phyloP scores from a whole-genome alignment of 2,797 vertebrate genomes.

The Lepilemur septentrionalis region DNA sequence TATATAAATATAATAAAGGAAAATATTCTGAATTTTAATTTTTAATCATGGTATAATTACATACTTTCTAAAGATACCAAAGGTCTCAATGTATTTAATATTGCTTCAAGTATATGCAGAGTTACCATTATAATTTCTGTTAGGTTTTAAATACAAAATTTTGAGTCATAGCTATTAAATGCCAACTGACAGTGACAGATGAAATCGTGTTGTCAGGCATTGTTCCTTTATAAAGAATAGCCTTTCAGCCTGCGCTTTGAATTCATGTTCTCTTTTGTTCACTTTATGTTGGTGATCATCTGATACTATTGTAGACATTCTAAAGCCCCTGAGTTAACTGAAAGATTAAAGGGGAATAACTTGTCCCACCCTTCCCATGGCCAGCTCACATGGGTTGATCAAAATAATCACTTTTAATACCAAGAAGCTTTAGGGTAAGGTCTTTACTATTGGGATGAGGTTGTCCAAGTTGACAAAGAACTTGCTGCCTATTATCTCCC shows the following conservation, averaged over 20 bases:
- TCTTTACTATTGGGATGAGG: neutral
- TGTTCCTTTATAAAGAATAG: neutral
- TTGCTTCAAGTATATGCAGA: slow-evolving; percentile 3
- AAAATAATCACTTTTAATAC: neutral
- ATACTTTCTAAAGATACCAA: slow-evolving; percentile 40
- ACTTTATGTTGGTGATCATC: neutral
- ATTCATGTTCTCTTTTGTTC: neutral
- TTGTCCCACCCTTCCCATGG: neutral
- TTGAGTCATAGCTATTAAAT: slow-evolving; percentile 19
- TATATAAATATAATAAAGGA: slow-evolving; percentile 48
- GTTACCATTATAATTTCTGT: slow-evolving; percentile 23
- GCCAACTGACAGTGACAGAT: neutral
- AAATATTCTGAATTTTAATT: slow-evolving; percentile 48
- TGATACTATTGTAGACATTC: neutral
- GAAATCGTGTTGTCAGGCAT: neutral
- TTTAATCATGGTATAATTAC: slow-evolving; percentile 20
- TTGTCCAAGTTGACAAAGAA: neutral
- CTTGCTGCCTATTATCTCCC: neutral
- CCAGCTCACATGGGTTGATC: neutral
- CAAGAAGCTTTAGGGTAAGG: neutral
- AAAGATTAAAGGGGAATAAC: neutral
- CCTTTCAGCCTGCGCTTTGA: neutral
- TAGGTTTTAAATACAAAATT: slow-evolving; percentile 46
- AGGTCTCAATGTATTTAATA: slow-evolving; percentile 13
- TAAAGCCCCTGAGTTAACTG: neutral